Evolutionary conservation across 1,140 invertebrate genomes (phyloP).

Genomic region (Chrysoperla carnea): DNA sequence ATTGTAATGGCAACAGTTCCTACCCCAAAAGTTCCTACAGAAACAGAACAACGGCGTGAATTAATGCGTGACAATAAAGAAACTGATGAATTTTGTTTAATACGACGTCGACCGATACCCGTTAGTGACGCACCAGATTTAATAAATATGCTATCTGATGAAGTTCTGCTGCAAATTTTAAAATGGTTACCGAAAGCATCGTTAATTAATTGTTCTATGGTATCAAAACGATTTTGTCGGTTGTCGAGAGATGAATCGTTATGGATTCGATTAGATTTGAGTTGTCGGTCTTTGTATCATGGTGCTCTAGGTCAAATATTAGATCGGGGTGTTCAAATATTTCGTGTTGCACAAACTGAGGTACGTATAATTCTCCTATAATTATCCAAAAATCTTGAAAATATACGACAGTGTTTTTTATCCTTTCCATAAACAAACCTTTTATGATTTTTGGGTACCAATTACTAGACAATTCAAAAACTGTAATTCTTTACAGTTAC

Average conservation of each 20-base stretch:
- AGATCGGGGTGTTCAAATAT: conserved; percentile 47
- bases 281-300: conserved; percentile 40
- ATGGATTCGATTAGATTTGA: conserved; percentile 68
- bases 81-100: conserved; percentile 2
- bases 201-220: conserved; percentile 46
- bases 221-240: conserved; percentile 47
- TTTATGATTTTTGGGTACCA: neutral
- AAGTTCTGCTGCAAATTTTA: conserved; percentile 68
- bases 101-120: conserved; percentile 18
- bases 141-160: conserved; percentile 55
- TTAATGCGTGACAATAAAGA: conserved; percentile 5
- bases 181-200: conserved; percentile 62
- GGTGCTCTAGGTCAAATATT: conserved; percentile 52
- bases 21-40: conserved; percentile 12
- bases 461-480: neutral
- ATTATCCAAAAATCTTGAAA: too few relatives aligned
- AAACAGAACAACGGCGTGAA: conserved; percentile 8
- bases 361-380: conserved; percentile 25
- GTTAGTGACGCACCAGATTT: conserved; percentile 23
- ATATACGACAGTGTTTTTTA: too few relatives aligned
- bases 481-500: too few relatives aligned
- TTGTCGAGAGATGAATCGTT: conserved; percentile 64
- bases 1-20: conserved; percentile 11
- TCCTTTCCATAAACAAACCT: too few relatives aligned
- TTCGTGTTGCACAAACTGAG: conserved; percentile 59